phyloP scores from a whole-genome alignment of 2,113 vertebrate species.

The Fukomys damarensis region DNA sequence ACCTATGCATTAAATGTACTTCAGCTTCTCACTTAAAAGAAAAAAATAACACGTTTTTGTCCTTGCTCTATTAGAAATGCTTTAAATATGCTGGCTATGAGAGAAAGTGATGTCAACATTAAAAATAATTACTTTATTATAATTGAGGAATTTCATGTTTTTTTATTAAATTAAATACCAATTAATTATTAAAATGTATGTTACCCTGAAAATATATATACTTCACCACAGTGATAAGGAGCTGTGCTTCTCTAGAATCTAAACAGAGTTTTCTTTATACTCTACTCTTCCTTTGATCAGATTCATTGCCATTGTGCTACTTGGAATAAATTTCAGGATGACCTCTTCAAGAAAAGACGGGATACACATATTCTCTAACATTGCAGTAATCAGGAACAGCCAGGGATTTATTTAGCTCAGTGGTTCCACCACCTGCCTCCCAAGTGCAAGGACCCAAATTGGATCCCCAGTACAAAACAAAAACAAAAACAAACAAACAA shows the following conservation, averaged over 20 bases:
- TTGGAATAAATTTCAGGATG: neutral
- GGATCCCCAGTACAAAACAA: too few relatives aligned
- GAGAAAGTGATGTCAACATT: neutral
- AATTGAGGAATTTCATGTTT: neutral
- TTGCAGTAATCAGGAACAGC: neutral
- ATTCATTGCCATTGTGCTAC: neutral
- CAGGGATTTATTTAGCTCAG: too few relatives aligned
- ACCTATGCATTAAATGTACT: neutral
- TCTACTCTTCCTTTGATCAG: neutral
- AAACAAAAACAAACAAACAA: too few relatives aligned
- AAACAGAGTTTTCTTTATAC: neutral
- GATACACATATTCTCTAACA: neutral
- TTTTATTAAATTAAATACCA: neutral
- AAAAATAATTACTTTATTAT: neutral
- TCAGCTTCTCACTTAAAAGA: neutral
- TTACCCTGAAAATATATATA: neutral
- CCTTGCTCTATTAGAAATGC: neutral
- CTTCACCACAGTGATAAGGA: neutral
- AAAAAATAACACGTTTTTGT: neutral
- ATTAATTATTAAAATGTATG: conserved; percentile 31
- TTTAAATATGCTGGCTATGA: conserved; percentile 21
- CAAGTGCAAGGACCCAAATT: too few relatives aligned
- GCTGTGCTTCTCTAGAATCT: neutral
- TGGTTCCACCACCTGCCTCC: too few relatives aligned
- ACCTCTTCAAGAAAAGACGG: neutral